A percentile compares a stretch with the other conserved stretches of the same genome.
Evolutionary conservation across 2,888 invertebrate species (phyloP).

Genomic region (Pseudococcus jackbeardsleyi): DNA sequence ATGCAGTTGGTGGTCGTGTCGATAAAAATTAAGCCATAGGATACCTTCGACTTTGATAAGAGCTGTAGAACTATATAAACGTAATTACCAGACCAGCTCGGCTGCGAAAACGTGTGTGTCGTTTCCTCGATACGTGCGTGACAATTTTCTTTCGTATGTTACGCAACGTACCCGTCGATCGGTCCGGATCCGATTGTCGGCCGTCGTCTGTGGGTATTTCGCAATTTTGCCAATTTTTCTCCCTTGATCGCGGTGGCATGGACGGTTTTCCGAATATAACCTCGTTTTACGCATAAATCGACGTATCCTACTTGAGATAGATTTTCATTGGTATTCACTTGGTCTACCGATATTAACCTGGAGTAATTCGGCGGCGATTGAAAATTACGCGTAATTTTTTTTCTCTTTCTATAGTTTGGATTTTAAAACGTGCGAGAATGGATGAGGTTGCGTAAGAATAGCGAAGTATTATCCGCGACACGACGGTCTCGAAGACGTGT

Average conservation of each 20-base stretch:
- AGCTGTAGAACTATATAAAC: not conserved
- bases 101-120: not conserved
- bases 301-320: too few species aligned
- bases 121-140: not conserved
- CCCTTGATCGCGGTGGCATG: not conserved
- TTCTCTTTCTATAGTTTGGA: not conserved
- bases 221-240: not conserved
- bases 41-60: not conserved
- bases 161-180: not conserved
- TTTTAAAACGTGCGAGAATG: not conserved
- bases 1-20: not conserved
- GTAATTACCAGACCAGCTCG: not conserved
- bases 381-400: not conserved
- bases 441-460: not conserved
- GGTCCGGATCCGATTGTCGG: not conserved
- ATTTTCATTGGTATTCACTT: too few species aligned
- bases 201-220: not conserved
- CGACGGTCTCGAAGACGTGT: conserved; percentile 1
- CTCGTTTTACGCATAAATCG: too few species aligned
- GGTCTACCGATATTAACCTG: not conserved
- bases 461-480: not conserved
- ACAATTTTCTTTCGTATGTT: not conserved
- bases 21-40: not conserved
- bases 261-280: not conserved
- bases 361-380: not conserved